These are phyloP conservation scores for Lucilia sericata DNA, from an alignment of 1,140 invertebrate species.

Conservation along the genomic window DNA sequence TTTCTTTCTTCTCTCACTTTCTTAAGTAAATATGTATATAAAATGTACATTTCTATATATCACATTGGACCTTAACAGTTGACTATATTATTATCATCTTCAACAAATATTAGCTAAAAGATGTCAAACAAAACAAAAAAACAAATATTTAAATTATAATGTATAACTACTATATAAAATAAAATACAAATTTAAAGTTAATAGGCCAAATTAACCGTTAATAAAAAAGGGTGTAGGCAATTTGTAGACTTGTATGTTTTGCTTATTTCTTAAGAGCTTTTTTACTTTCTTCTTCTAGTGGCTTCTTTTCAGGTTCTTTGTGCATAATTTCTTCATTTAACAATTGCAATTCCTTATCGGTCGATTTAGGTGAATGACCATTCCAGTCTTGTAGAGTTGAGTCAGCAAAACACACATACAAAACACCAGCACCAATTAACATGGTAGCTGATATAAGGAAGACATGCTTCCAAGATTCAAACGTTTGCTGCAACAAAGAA, in stretches of 20 bases:
- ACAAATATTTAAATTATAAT: too few species aligned
- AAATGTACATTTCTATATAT: background rate
- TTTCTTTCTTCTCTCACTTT: background rate
- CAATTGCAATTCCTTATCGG: slow-evolving; percentile 57
- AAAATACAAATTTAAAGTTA: too few species aligned
- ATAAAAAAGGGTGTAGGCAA: too few species aligned
- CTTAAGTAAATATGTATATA: background rate
- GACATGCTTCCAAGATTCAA: slow-evolving; percentile 76
- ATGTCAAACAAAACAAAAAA: background rate
- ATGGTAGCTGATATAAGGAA: slow-evolving; percentile 73
- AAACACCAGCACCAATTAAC: slow-evolving; percentile 70
- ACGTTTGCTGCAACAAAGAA: slow-evolving; percentile 74
- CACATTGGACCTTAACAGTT: background rate
- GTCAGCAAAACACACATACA: slow-evolving; percentile 72
- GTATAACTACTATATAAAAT: too few species aligned
- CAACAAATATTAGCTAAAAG: too few species aligned
- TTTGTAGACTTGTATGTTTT: too few species aligned
- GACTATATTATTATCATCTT: background rate
- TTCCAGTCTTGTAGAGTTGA: slow-evolving; percentile 77
- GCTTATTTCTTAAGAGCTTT: background rate
- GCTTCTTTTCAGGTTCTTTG: background rate
- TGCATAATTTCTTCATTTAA: slow-evolving; percentile 22
- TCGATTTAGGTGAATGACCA: slow-evolving; percentile 50
- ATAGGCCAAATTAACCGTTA: too few species aligned
- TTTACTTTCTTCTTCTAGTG: background rate